These are phyloP conservation scores for Aphaenogaster floridana DNA, from an alignment of 1,140 invertebrate genomes.

Conservation along the genomic window DNA sequence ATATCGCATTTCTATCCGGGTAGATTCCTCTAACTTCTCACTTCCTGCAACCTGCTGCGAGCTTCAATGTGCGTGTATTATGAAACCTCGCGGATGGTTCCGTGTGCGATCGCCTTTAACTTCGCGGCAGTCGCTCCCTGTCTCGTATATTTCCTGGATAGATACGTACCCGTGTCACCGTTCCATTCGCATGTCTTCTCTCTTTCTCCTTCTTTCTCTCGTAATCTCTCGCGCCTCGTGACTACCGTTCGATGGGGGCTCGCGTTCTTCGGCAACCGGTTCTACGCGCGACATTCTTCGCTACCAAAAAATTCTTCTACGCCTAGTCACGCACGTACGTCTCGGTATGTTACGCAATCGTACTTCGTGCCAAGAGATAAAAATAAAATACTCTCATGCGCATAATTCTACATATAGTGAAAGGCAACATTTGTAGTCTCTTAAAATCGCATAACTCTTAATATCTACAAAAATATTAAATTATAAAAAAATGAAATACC, in stretches of 20 bases:
- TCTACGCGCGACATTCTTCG: constrained; percentile 30
- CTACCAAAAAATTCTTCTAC: constrained; percentile 6
- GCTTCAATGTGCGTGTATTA: not conserved
- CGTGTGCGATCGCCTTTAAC: constrained; percentile 54
- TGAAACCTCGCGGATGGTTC: constrained; percentile 28
- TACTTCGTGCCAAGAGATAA: constrained; percentile 1
- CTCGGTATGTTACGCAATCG: constrained; percentile 1
- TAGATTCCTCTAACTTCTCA: not conserved
- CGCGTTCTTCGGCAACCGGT: constrained; percentile 44
- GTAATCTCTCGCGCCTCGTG: constrained; percentile 49
- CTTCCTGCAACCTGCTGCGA: not conserved
- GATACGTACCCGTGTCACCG: constrained; percentile 47
- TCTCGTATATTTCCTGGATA: constrained; percentile 64
- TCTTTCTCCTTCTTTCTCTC: constrained; percentile 18
- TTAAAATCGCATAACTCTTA: not conserved
- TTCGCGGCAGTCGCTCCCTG: constrained; percentile 43
- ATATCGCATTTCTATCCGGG: not conserved
- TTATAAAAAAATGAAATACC: not conserved
- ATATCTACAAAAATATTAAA: not conserved
- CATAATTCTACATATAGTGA: not conserved
- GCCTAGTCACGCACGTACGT: constrained; percentile 5
- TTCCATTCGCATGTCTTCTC: constrained; percentile 31
- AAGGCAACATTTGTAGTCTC: not conserved
- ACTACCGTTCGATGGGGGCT: constrained; percentile 37
- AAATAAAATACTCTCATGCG: not conserved